phyloP scores from a whole-genome alignment of 2,888 invertebrate genomes.

The Erebia ligea region DNA sequence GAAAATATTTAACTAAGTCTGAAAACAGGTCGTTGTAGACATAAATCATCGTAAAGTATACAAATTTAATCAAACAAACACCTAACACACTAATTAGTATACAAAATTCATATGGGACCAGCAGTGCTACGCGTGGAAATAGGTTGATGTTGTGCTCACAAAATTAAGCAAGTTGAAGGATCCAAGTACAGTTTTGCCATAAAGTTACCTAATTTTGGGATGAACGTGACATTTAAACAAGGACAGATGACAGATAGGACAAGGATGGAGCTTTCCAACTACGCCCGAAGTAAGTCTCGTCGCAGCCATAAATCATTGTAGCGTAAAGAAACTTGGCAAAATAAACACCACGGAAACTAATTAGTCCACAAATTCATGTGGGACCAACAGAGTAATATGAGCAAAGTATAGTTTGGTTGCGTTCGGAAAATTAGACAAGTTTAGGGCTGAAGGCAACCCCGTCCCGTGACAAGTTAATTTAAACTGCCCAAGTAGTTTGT shows the following conservation, averaged over 20 bases:
- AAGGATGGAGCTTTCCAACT: conserved; percentile 17
- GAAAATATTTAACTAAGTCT: neutral
- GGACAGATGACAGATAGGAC: conserved; percentile 15
- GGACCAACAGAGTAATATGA: conserved; percentile 78
- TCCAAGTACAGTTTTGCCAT: conserved; percentile 4
- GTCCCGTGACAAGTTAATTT: conserved; percentile 78
- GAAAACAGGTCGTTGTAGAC: neutral
- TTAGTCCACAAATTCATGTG: conserved; percentile 81
- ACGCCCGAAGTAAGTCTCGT: conserved; percentile 44
- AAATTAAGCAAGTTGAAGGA: conserved; percentile 80
- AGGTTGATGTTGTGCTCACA: conserved; percentile 80
- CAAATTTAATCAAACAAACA: conserved; percentile 54
- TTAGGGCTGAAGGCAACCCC: conserved; percentile 77
- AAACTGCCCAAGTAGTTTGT: conserved; percentile 76
- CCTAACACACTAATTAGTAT: conserved; percentile 78
- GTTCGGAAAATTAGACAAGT: conserved; percentile 81
- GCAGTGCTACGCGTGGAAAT: conserved; percentile 75
- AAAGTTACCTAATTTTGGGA: conserved; percentile 15
- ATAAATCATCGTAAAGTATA: conserved; percentile 12
- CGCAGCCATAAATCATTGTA: conserved; percentile 71
- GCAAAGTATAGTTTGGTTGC: conserved; percentile 80
- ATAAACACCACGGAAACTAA: conserved; percentile 79
- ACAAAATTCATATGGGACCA: conserved; percentile 81
- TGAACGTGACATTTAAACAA: conserved; percentile 16
- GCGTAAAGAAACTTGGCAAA: conserved; percentile 73